Base-by-base conservation (phyloP, 2,797 vertebrate species). In the Acrossocheilus wenchowensis region DNA sequence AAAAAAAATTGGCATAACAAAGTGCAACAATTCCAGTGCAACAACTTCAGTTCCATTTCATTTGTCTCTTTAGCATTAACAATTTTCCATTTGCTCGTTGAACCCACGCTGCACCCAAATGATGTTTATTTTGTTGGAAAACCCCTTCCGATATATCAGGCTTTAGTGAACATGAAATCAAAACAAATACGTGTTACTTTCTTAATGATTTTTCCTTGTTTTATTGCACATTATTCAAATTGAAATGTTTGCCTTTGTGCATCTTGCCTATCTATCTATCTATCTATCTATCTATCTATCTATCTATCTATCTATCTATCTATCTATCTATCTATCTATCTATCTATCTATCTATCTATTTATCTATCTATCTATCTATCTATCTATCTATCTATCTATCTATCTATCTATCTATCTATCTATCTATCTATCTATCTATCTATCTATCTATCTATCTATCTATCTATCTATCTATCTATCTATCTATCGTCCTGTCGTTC, bases 1-100 rank as follows among this genome's bases (percentile, higher is more conserved):
- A 30, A 73, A 52, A 52, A 69, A 89, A 69, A 60, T n/a, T 9
- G 26, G 78, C 78, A 81, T 86, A 23, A 48, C 60, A 21, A 66
- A 50, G 45, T 39, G 82, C 71, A 74, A 34, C 72, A 64, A 36
- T 50, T 83, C 64, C 64, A 50, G 30, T 39, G 82, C 54, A 74
- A 34, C 72, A 64, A 62, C 66, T 83, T 57, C 21, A 36, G 57
- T 64, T 83, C 23, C 71, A 64, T 64, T 83, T 75, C 26, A 64
- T 72, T 83, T 64, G 39, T 60, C 69, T 83, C 52, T 26, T 73
- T 50, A 45, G 71, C 57, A 39, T 64, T 21, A 75, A 64, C 57
- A 43, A 41, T 68, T 64, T 81, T 69, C 79, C 26, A 41, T 74
- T 81, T 64, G 30, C 7, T 45, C n/a, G 39, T 66, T 57, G 26